Evolutionary conservation across 2,888 invertebrate genomes (phyloP), one percentile per base, ranked within the genome.

Genomic region (Lasioglossum leucozonium): DNA sequence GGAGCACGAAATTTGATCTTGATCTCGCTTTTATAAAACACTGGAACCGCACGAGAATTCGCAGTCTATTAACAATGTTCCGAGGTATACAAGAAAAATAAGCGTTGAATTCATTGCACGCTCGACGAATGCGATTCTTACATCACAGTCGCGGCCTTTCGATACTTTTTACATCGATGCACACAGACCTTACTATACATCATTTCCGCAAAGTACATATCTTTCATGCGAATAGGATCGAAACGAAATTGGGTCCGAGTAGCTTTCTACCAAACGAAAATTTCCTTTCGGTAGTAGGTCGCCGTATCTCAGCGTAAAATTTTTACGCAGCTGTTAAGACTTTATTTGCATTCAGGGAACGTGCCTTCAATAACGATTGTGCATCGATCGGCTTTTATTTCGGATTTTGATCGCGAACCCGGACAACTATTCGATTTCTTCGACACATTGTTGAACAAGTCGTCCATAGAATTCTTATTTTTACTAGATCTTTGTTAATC

Each of bases 221-320:
- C 75, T 72, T 77, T 79, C 34, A 74, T 58, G 67, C 69, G 62
- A 47, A 77, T 62, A 67, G 81, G 51, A 72, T 73, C 51, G 44
- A 22, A 71, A 82, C 51, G 81, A 87, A 84, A 86, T 80, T 79
- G 55, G 58, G 65, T 37, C 34, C 82, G 81, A 77, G 37, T 72
- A 67, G 79, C 88, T 89, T 89, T 89, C 88, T 87, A 89, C 77
- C 77, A 47, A 67, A 81, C 71, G 85, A 85, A 88, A 89, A 83
- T 80, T 82, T 85, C 81, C 81, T 83, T 84, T 80, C 80, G 77
- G 79, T 55, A 88, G 88, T 88, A 77, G 88, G 88, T 86, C 87
- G 79, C 30, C 69, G 83, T 69, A 73, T 72, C 74, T 67, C 75
- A 42, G n/a, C 22, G 75, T 47, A 71, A 79, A 81, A 83, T 37